These are phyloP conservation scores for Maniola jurtina DNA, from an alignment of 1,140 invertebrate species.

Conservation along the genomic window DNA sequence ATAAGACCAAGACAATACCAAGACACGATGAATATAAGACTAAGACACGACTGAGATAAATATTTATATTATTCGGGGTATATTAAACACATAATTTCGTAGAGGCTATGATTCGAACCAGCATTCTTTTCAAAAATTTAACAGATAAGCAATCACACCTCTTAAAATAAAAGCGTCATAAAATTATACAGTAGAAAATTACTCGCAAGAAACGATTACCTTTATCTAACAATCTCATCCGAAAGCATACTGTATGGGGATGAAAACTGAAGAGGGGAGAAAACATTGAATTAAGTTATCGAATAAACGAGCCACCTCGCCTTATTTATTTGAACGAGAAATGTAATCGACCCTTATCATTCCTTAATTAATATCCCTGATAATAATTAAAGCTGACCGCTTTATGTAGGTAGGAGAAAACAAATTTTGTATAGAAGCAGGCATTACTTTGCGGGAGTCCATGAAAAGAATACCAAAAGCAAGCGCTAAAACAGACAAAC, in stretches of 20 bases:
- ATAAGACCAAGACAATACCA: no score
- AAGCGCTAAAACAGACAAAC: no score
- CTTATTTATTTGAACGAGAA: constrained; percentile 6
- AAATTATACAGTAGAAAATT: constrained; percentile 29
- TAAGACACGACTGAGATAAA: no score
- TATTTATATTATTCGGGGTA: not conserved
- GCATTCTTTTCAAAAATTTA: not conserved
- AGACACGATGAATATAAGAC: no score
- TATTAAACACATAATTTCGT: no score
- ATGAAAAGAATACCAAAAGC: no score
- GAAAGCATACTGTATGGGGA: constrained; percentile 4
- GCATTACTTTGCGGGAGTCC: no score
- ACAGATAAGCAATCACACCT: constrained; percentile 42
- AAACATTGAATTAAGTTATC: constrained; percentile 17
- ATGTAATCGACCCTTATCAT: constrained; percentile 2
- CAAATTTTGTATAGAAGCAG: not conserved
- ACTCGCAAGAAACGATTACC: constrained; percentile 23
- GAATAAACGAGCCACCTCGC: constrained; percentile 9
- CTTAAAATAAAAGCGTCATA: constrained; percentile 20
- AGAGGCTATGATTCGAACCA: no score
- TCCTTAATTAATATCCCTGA: constrained; percentile 1
- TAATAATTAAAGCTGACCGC: constrained; percentile 13
- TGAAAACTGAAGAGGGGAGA: constrained; percentile 6
- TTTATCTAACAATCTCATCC: constrained; percentile 30
- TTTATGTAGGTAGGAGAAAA: not conserved